A percentile compares a stretch with the other conserved stretches of the same genome.
phyloP scores from a whole-genome alignment of 1,140 invertebrate species.

The Pristionchus pacificus region DNA sequence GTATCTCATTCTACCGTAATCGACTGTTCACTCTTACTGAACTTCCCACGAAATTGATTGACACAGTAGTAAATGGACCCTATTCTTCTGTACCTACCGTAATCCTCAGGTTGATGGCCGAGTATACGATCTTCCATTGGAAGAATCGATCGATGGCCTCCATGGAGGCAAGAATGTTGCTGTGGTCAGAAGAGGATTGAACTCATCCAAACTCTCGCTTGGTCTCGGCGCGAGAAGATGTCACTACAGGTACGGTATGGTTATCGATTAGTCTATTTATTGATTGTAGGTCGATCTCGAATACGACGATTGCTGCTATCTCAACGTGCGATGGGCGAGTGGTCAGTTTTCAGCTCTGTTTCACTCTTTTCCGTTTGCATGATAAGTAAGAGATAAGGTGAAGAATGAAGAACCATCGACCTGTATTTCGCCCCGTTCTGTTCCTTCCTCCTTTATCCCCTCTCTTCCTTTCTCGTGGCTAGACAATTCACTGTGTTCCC shows the following conservation, averaged over 20 bases:
- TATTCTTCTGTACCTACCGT: no score
- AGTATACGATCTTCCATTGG: background rate
- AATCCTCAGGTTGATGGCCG: background rate
- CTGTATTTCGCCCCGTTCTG: no score
- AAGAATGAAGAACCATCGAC: no score
- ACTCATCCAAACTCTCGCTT: background rate
- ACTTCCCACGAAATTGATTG: no score
- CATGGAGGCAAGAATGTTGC: background rate
- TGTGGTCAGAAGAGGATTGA: background rate
- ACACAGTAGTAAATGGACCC: no score
- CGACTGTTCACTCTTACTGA: no score
- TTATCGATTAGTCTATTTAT: background rate
- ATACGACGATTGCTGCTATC: constrained; percentile 49
- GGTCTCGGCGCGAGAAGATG: background rate
- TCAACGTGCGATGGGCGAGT: constrained; percentile 49
- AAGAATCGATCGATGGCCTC: background rate
- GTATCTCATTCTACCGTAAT: no score
- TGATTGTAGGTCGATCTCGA: constrained; percentile 50
- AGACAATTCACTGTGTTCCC: no score
- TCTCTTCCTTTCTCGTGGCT: no score
- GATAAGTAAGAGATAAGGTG: no score
- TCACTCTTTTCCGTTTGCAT: no score
- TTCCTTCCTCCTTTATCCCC: no score
- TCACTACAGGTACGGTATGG: background rate
- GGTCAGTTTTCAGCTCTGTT: constrained; percentile 23